Evolutionary conservation across 2,888 invertebrate species (phyloP), one percentile per base, ranked within the genome.

Genomic region (Diogma glabrata): DNA sequence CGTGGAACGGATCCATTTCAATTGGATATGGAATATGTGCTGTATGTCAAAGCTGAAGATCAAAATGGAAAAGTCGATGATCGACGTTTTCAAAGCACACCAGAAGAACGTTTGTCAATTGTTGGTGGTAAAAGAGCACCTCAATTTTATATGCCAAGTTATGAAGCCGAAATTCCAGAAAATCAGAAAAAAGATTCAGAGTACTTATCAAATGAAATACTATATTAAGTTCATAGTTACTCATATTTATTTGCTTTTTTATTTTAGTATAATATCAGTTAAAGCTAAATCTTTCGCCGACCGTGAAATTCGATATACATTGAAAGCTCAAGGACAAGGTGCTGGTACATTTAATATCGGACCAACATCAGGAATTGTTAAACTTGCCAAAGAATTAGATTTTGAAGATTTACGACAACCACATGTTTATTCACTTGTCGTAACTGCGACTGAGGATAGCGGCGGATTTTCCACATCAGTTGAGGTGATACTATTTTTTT

Each of bases 201-300:
- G 94, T 95, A 75, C n/a, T n/a, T n/a, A n/a, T n/a, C n/a, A n/a
- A n/a, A n/a, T 84, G 89, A 17, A 46, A 43, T 23, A 14, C 12
- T 17, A 23, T 14, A 23, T 38, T 24, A 9, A 14, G 12, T 24
- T 14, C 23, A 4, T 5, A 10, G 4, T 2, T 24, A 24, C 3
- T 14, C 12, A 17, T 7, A 47, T 50, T 50, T 50, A 7, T 36
- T 23, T 12, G 12, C 33, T 56, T 47, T 56, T 58, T 51, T 51
- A 57, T 60, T 77, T 53, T 78, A 95, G 94, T 68, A 93, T 95
- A 51, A 91, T 95, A 67, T 92, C 93, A 28, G 91, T 97, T 57
- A 92, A 94, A 73, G 96, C 96, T 3, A 94, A 94, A 70, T 93
- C 95, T 2, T 97, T 97, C 66, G 95, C 95, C 55, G 93, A 94